Percentiles rank a stretch among this genome's conserved stretches.
phyloP scores from a whole-genome alignment of 35 echinoderm and acorn worm species.

The Nesometra sesokonis region DNA sequence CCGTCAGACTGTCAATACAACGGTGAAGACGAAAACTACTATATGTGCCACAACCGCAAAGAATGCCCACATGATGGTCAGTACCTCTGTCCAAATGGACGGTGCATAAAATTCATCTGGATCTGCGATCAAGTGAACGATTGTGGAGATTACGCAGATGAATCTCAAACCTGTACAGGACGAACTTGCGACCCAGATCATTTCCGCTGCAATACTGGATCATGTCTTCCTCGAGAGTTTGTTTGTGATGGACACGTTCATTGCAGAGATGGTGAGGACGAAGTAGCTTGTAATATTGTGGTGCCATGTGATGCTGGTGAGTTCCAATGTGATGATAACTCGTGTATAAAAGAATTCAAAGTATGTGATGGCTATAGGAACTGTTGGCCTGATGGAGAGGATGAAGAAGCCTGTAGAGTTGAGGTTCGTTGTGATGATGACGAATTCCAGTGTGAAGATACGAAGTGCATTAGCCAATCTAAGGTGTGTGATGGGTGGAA shows the following conservation, averaged over 20 bases:
- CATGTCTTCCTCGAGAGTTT: background rate
- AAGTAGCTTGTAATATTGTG: background rate
- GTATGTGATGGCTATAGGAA: background rate
- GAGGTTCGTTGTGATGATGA: background rate
- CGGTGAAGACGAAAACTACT: background rate
- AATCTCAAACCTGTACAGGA: background rate
- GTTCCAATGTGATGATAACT: conserved; percentile 8
- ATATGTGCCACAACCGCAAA: background rate
- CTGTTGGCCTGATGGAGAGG: conserved; percentile 15
- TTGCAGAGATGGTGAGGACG: conserved; percentile 31
- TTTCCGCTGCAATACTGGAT: conserved; percentile 1
- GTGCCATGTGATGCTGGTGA: background rate
- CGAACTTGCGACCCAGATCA: conserved; percentile 1
- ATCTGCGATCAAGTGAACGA: background rate
- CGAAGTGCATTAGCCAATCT: background rate
- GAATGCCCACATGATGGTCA: background rate
- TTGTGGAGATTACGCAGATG: background rate
- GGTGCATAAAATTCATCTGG: background rate
- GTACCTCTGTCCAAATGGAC: background rate
- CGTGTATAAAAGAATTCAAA: background rate
- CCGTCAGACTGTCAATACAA: background rate
- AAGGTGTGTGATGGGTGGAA: conserved; percentile 7
- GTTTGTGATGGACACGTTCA: conserved; percentile 16
- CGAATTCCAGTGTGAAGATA: conserved; percentile 28
- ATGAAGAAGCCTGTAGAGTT: conserved; percentile 24